phyloP scores from a whole-genome alignment of 2,113 vertebrate genomes.

The Brevimyrus niger region DNA sequence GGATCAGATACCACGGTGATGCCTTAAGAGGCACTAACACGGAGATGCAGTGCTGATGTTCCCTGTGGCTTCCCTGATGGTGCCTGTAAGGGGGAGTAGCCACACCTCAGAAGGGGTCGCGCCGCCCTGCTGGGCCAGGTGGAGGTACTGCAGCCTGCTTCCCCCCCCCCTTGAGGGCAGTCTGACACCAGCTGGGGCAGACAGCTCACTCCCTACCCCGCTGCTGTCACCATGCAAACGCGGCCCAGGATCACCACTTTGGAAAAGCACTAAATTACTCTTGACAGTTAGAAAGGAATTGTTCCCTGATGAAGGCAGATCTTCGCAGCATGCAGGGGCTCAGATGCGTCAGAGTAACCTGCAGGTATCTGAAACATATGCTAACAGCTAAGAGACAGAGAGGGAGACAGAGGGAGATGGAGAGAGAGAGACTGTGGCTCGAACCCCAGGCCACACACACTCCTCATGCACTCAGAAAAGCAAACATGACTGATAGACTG shows the following conservation, averaged over 20 bases:
- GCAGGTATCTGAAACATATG: background rate
- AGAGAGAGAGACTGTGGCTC: slow-evolving; percentile 23
- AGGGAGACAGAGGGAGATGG: background rate
- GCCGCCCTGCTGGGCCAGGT: slow-evolving; percentile 39
- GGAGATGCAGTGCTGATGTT: slow-evolving; percentile 17
- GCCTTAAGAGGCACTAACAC: background rate
- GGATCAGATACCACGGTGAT: background rate
- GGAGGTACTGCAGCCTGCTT: slow-evolving; percentile 9
- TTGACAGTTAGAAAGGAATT: background rate
- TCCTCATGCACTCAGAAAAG: slow-evolving; percentile 39
- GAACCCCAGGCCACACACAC: slow-evolving; percentile 39
- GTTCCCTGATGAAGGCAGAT: background rate
- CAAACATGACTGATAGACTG: slow-evolving; percentile 48
- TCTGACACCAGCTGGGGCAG: slow-evolving; percentile 6
- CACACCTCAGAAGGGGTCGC: slow-evolving; percentile 36
- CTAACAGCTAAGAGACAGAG: slow-evolving; percentile 22
- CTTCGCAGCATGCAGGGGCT: background rate
- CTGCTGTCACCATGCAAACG: background rate
- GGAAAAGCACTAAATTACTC: background rate
- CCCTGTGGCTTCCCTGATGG: slow-evolving; percentile 25
- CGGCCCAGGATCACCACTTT: background rate
- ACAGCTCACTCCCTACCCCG: background rate
- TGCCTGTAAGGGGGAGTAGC: slow-evolving; percentile 26
- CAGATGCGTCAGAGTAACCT: background rate
- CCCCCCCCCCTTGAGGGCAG: background rate